Evolutionary conservation across 1,140 invertebrate genomes (phyloP).

Genomic region (Solenopsis invicta): DNA sequence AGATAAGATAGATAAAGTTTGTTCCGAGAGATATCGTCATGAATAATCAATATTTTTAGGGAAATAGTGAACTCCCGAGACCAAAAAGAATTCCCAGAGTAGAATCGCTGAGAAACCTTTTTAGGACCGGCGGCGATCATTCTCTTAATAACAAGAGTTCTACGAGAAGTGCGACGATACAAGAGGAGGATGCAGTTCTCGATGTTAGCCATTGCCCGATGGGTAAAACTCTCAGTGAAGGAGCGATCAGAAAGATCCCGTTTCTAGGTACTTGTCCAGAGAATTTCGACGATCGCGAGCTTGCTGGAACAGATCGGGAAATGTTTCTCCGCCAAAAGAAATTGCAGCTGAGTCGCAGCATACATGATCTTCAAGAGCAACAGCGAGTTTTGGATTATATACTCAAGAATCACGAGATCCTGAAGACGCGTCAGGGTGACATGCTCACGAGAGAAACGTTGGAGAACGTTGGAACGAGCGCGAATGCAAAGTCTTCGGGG

Average conservation of each 20-base stretch:
- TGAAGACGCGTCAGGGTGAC: conserved; percentile 76
- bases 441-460: conserved; percentile 69
- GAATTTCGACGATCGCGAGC: conserved; percentile 1
- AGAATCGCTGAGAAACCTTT: conserved; percentile 88
- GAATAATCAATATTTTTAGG: conserved; percentile 51
- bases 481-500: conserved; percentile 14
- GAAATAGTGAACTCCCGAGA: conserved; percentile 68
- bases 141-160: conserved; percentile 60
- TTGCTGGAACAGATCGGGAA: conserved; percentile 19
- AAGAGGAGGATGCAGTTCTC: conserved; percentile 74
- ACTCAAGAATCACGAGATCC: conserved; percentile 76
- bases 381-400: conserved; percentile 80
- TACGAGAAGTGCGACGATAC: conserved; percentile 76
- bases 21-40: neutral
- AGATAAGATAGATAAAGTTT: conserved; percentile 9
- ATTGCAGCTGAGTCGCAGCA: conserved; percentile 78
- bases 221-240: conserved; percentile 84
- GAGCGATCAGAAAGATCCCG: conserved; percentile 72
- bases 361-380: conserved; percentile 82
- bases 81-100: conserved; percentile 87
- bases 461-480: conserved; percentile 61
- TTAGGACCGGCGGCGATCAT: conserved; percentile 78
- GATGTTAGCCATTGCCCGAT: conserved; percentile 75
- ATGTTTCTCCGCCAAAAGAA: conserved; percentile 73
- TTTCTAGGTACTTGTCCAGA: conserved; percentile 11